phyloP scores from a whole-genome alignment of 2,888 invertebrate species.

The Galerucella nymphaeae region DNA sequence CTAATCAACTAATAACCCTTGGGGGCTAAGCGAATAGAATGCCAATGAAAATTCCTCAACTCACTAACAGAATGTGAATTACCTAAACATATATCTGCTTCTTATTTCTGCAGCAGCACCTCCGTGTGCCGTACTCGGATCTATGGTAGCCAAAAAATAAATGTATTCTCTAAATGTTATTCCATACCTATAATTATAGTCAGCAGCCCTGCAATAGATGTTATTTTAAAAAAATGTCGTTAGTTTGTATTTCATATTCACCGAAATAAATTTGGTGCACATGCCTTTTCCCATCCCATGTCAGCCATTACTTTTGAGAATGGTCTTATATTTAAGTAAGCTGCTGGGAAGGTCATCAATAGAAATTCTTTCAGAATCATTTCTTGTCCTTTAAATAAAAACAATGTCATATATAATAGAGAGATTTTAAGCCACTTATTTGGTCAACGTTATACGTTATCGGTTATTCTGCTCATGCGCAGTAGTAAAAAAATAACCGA shows the following conservation, averaged over 20 bases:
- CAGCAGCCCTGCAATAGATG: slow-evolving; percentile 67
- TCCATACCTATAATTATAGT: slow-evolving; percentile 66
- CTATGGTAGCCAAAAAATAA: slow-evolving; percentile 73
- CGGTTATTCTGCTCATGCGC: no score
- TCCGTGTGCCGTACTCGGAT: slow-evolving; percentile 73
- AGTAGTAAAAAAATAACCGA: no score
- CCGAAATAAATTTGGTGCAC: slow-evolving; percentile 66
- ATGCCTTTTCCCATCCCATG: slow-evolving; percentile 68
- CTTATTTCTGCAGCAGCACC: slow-evolving; percentile 75
- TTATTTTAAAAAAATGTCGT: not conserved
- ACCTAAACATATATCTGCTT: slow-evolving; percentile 74
- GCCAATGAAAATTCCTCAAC: no score
- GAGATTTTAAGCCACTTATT: no score
- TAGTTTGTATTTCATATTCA: slow-evolving; percentile 49
- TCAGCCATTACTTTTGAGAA: slow-evolving; percentile 70
- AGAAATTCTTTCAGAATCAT: slow-evolving; percentile 70
- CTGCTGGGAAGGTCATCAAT: slow-evolving; percentile 68
- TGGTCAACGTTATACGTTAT: no score
- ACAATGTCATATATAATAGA: no score
- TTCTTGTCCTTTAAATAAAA: slow-evolving; percentile 63
- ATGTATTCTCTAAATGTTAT: slow-evolving; percentile 71
- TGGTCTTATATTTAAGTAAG: slow-evolving; percentile 68
- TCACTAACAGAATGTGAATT: not conserved
- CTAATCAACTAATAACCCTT: no score
- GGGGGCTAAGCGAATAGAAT: no score